These are phyloP conservation scores for Dasypogon diadema DNA, from an alignment of 2,888 invertebrate genomes.

Conservation along the genomic window DNA sequence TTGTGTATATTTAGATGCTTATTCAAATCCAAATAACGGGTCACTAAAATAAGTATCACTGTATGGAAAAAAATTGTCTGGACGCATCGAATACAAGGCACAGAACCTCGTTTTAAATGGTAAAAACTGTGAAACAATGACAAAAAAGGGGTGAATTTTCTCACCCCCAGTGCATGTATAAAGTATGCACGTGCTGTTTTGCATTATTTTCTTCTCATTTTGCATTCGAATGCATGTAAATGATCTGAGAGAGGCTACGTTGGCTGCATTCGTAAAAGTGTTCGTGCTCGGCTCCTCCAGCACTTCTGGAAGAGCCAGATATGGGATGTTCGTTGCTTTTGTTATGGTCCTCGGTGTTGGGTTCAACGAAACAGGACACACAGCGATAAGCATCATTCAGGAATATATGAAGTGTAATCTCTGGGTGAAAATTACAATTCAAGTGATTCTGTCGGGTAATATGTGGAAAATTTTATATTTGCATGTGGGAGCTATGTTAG, in stretches of 20 bases:
- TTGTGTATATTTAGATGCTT: background rate
- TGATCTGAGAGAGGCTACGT: slow-evolving; percentile 39
- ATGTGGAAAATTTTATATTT: slow-evolving; percentile 48
- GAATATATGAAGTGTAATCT: slow-evolving; percentile 49
- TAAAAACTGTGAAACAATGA: slow-evolving; percentile 34
- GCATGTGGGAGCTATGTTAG: slow-evolving; percentile 19
- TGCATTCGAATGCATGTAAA: slow-evolving; percentile 47
- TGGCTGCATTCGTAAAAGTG: slow-evolving; percentile 45
- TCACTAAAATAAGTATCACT: background rate
- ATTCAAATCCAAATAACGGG: background rate
- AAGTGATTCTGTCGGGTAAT: slow-evolving; percentile 49
- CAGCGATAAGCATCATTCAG: slow-evolving; percentile 49
- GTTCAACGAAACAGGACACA: slow-evolving; percentile 43
- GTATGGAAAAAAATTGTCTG: slow-evolving; percentile 24
- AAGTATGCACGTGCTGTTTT: slow-evolving; percentile 49
- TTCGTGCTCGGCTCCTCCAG: slow-evolving; percentile 10
- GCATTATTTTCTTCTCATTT: slow-evolving; percentile 50
- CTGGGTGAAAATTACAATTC: slow-evolving; percentile 45
- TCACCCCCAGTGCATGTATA: slow-evolving; percentile 44
- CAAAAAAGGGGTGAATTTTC: slow-evolving; percentile 8
- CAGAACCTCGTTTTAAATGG: slow-evolving; percentile 3
- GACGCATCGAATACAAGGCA: slow-evolving; percentile 31
- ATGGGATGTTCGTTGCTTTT: slow-evolving; percentile 5
- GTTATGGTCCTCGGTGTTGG: slow-evolving; percentile 28
- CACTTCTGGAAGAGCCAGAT: slow-evolving; percentile 19